phyloP scores from a whole-genome alignment of 2,888 invertebrate genomes.

The Orthosia gothica region DNA sequence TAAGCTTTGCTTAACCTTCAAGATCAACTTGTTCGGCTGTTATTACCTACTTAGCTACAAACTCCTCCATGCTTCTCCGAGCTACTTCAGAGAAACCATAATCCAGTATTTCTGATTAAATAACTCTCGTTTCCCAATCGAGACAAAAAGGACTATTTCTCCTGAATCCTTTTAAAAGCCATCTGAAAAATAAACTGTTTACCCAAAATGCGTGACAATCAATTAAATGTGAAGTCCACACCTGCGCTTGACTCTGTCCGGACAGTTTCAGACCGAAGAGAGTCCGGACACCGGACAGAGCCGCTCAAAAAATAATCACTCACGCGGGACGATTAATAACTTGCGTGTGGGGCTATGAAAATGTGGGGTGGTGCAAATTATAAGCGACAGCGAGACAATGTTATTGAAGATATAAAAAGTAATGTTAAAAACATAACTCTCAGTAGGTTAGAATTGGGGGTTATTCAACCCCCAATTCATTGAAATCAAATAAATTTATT shows the following conservation, averaged over 20 bases:
- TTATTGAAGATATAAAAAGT: no score
- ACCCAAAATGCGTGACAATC: slow-evolving; percentile 56
- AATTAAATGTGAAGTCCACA: slow-evolving; percentile 60
- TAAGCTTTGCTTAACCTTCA: no score
- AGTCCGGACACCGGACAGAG: slow-evolving; percentile 54
- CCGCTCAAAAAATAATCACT: slow-evolving; percentile 68
- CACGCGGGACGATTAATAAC: slow-evolving; percentile 67
- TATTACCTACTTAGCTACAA: no score
- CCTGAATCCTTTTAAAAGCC: slow-evolving; percentile 17
- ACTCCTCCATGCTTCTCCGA: no score
- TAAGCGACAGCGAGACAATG: slow-evolving; percentile 4
- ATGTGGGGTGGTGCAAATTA: background rate
- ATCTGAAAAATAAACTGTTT: slow-evolving; percentile 41
- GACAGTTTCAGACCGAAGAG: slow-evolving; percentile 35
- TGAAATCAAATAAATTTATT: no score
- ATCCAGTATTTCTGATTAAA: background rate
- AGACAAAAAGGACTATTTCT: slow-evolving; percentile 4
- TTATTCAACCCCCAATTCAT: no score
- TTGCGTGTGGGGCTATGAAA: slow-evolving; percentile 55
- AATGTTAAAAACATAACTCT: no score
- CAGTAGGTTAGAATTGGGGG: no score
- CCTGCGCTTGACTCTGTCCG: slow-evolving; percentile 62
- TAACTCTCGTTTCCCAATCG: background rate
- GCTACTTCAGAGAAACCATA: background rate
- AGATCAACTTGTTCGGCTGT: no score